Conservation (phyloP, 2,797 vertebrate species). For the Pogoniulus pusillus region DNA sequence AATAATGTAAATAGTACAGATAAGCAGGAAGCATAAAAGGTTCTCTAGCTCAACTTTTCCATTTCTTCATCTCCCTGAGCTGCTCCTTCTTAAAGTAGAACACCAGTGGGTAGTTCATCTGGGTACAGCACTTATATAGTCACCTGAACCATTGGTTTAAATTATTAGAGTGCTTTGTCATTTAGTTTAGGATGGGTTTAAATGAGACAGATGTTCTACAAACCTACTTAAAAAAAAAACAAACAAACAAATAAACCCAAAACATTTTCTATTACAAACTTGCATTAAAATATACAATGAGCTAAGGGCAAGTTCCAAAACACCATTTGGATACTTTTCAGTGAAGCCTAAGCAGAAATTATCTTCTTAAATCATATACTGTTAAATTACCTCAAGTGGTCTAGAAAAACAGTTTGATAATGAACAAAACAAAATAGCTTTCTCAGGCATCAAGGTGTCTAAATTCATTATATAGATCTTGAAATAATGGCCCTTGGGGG, state of each 20-base stretch:
- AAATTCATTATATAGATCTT: not conserved
- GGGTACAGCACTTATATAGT: not conserved
- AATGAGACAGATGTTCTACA: constrained; percentile 2
- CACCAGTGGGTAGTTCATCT: not conserved
- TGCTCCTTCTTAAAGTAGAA: not conserved
- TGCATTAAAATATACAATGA: constrained; percentile 21
- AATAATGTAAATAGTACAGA: not conserved
- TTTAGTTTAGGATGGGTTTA: constrained; percentile 1
- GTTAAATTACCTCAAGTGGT: not conserved
- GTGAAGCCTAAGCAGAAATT: constrained; percentile 1
- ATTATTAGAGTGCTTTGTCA: not conserved
- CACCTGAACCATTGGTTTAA: not conserved
- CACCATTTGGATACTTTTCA: not conserved
- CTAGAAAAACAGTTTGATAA: not conserved
- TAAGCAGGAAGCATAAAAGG: not conserved
- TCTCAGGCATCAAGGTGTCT: not conserved
- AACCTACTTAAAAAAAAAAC: constrained; percentile 15
- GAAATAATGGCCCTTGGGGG: not conserved
- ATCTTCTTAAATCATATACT: not conserved
- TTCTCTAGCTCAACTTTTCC: not conserved
- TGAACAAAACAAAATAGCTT: not conserved
- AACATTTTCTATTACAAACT: not conserved
- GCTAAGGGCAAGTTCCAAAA: not conserved
- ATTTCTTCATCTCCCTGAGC: not conserved
- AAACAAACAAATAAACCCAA: not conserved